phyloP scores from a whole-genome alignment of 2,888 invertebrate species.

The Unio pictorum region DNA sequence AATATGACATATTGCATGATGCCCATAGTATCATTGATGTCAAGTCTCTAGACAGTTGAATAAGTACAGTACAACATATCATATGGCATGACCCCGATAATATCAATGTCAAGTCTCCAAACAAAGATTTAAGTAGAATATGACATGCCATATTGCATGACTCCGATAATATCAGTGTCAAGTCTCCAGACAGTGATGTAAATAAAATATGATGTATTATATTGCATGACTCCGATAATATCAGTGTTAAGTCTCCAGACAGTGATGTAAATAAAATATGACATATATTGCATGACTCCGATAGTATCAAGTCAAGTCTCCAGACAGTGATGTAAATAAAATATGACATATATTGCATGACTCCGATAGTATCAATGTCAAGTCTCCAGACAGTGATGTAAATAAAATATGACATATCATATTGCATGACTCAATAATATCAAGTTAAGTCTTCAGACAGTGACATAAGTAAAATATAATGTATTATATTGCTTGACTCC shows the following conservation, averaged over 20 bases:
- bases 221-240: slow-evolving; percentile 66
- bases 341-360: slow-evolving; percentile 35
- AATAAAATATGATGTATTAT: slow-evolving; percentile 13
- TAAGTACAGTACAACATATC: slow-evolving; percentile 29
- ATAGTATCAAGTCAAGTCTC: slow-evolving; percentile 70
- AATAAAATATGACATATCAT: slow-evolving; percentile 19
- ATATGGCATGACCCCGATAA: slow-evolving; percentile 38
- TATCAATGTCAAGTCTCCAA: too few relatives aligned
- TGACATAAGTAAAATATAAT: slow-evolving; percentile 30
- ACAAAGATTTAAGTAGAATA: too few relatives aligned
- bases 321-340: slow-evolving; percentile 38
- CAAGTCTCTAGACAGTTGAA: slow-evolving; percentile 64
- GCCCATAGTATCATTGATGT: slow-evolving; percentile 71
- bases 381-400: slow-evolving; percentile 46
- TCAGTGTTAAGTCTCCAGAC: slow-evolving; percentile 68
- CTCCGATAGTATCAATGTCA: slow-evolving; percentile 70
- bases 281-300: slow-evolving; percentile 46
- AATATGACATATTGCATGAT: slow-evolving; percentile 31
- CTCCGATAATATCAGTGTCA: slow-evolving; percentile 70
- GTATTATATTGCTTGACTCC: slow-evolving; percentile 27
- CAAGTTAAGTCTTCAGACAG: slow-evolving; percentile 47
- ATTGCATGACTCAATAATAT: slow-evolving; percentile 63
- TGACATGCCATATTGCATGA: slow-evolving; percentile 31
- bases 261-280: slow-evolving; percentile 57
- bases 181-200: slow-evolving; percentile 65